phyloP scores from a whole-genome alignment of 2,113 vertebrate species.

The Crypturellus undulatus region DNA sequence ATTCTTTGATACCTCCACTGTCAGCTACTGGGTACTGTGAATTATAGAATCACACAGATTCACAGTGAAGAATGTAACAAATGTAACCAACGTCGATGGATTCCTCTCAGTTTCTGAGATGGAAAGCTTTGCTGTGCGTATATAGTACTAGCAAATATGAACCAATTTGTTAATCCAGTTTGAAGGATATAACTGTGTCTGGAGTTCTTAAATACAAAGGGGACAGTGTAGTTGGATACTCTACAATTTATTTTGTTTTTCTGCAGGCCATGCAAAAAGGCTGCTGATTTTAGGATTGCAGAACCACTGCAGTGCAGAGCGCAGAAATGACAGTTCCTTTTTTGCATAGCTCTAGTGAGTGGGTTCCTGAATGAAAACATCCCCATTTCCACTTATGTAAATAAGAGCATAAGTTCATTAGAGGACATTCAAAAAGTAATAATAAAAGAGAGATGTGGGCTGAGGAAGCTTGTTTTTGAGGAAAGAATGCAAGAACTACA shows the following conservation, averaged over 20 bases:
- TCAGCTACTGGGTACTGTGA: not conserved
- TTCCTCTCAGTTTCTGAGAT: not conserved
- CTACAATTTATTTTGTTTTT: not conserved
- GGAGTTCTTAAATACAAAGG: not conserved
- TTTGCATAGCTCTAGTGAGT: accelerated
- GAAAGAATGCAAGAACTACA: not conserved
- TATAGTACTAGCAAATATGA: not conserved
- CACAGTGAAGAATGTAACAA: no score
- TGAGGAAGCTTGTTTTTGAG: not conserved
- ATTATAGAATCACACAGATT: no score
- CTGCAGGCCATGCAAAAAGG: not conserved
- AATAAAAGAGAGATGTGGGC: not conserved
- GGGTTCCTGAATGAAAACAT: not conserved
- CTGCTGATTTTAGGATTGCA: not conserved
- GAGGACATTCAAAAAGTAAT: not conserved
- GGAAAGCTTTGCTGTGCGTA: not conserved
- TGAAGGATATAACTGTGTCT: not conserved
- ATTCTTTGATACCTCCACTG: not conserved
- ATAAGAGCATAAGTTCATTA: not conserved
- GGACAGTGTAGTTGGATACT: not conserved
- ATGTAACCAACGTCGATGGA: not conserved
- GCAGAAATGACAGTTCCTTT: not conserved
- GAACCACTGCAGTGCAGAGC: not conserved
- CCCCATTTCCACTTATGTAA: not conserved
- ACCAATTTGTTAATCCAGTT: not conserved